phyloP scores from a whole-genome alignment of 1,140 invertebrate species.

The Hirudo medicinalis region DNA sequence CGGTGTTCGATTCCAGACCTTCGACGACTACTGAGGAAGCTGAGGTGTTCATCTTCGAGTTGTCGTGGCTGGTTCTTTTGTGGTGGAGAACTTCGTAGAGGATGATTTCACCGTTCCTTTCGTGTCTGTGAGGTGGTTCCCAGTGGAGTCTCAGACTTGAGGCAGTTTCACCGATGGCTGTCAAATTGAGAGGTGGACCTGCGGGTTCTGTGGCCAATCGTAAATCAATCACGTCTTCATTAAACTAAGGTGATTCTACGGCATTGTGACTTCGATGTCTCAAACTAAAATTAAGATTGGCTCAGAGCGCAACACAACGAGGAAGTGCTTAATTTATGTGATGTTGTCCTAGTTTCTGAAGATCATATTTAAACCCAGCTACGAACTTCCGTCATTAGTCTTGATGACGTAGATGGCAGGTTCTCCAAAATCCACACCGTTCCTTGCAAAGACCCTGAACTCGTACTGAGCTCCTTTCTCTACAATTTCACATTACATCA shows the following conservation, averaged over 20 bases:
- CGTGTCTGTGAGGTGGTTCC: constrained; percentile 70
- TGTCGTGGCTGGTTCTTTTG: constrained; percentile 68
- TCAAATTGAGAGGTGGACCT: constrained; percentile 46
- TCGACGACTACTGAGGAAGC: constrained; percentile 64
- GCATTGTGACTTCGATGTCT: no score
- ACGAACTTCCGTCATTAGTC: constrained; percentile 68
- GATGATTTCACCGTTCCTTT: constrained; percentile 82
- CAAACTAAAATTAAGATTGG: no score
- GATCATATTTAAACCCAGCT: constrained; percentile 22
- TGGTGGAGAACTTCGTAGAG: constrained; percentile 85
- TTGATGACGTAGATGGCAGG: constrained; percentile 72
- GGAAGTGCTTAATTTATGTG: no score
- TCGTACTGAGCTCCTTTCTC: constrained; percentile 57
- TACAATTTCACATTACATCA: neutral
- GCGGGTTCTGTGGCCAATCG: constrained; percentile 32
- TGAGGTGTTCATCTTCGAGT: constrained; percentile 66
- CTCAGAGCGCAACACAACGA: no score
- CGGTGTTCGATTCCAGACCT: constrained; percentile 78
- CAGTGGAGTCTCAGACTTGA: constrained; percentile 46
- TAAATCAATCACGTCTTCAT: constrained; percentile 25
- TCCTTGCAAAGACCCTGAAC: constrained; percentile 78
- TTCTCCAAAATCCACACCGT: constrained; percentile 80
- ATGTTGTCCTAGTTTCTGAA: no score
- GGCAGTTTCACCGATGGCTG: constrained; percentile 33
- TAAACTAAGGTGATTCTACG: no score